Evolutionary conservation across 2,797 vertebrate genomes (phyloP).

Genomic region (Scolopax bukidnonensis): DNA sequence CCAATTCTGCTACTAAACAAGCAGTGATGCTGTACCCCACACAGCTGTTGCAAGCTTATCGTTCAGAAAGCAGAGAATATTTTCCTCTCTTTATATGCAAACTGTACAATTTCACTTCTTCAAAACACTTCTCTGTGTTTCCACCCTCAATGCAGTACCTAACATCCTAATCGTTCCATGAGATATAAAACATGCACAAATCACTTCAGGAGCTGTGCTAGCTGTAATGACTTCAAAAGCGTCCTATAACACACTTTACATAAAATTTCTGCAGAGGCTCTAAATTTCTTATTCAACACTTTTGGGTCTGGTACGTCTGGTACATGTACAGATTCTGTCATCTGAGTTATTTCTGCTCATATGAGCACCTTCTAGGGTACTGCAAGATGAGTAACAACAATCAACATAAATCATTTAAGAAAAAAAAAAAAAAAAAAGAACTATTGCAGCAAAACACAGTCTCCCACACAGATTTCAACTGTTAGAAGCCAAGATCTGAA

Average conservation of each 20-base stretch:
- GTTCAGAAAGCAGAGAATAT: background rate
- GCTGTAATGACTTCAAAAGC: background rate
- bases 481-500: background rate
- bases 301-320: background rate
- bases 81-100: background rate
- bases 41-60: background rate
- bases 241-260: background rate
- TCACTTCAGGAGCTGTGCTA: background rate
- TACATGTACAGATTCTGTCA: background rate
- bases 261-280: background rate
- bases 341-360: background rate
- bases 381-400: background rate
- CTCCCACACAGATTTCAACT: background rate
- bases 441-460: background rate
- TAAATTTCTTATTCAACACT: background rate
- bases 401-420: background rate
- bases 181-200: background rate
- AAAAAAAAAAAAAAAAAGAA: background rate
- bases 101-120: rapidly evolving
- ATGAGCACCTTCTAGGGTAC: background rate
- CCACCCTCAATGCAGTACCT: background rate
- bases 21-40: background rate
- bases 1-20: background rate
- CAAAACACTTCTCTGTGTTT: background rate
- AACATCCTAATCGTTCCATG: rapidly evolving